Evolutionary conservation across 2,888 invertebrate species (phyloP), one percentile per base, ranked within the genome.

Genomic region (Hypena proboscidalis): DNA sequence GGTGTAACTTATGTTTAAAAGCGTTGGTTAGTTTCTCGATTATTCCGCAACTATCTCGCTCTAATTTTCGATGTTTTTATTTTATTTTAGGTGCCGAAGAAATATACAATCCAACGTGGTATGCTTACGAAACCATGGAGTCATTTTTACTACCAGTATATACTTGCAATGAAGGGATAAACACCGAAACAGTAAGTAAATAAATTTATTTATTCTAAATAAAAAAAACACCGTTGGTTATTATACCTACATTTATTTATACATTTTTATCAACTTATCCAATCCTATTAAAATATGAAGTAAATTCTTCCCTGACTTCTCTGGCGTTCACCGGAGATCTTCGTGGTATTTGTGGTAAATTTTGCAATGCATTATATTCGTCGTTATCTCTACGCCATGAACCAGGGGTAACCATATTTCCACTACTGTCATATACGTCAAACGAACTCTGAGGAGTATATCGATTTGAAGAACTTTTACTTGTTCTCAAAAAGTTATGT

Each of bases 401-500:
- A 23, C 53, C 52, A 37, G 38, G 35, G 6, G 5, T n/a, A 7
- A 38, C 11, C 11, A 47, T 26, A 25, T 43, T 31, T 19, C 38
- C 41, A 14, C 40, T 38, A 14, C 11, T 32, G 25, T 41, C 34
- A 40, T 53, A 54, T 41, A 30, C 44, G 31, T 69, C 67, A 35
- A 66, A 56, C 36, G 58, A 39, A 29, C 68, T 50, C 13, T 39
- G 60, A 50, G 58, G 58, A 32, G 47, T 57, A 50, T 50, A 50
- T 42, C 46, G 10, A 11, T 17, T 13, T 30, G 52, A 10, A 7
- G 53, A 53, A 27, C 10, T 53, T 50, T 51, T 43, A 31, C 39
- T 51, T 17, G 15, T 42, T 36, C 50, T 38, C 1, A 57, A 20
- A 46, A 46, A 62, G 49, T 65, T 65, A 41, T 76, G 72, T 44